phyloP scores from a whole-genome alignment of 2,888 invertebrate species.

The Nymphalis polychloros region DNA sequence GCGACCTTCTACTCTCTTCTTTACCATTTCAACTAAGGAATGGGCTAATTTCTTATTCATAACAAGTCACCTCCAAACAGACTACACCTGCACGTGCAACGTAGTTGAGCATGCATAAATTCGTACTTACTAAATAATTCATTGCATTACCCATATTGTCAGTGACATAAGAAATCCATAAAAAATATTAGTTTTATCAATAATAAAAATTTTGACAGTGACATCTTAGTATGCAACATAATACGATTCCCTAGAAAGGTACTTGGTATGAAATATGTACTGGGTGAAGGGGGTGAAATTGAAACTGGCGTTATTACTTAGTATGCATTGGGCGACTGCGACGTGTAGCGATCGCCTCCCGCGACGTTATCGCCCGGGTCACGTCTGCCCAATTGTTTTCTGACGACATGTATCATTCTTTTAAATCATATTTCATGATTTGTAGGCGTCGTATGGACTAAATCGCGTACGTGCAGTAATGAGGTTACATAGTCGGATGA shows the following conservation, averaged over 20 bases:
- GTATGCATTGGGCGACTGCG: constrained; percentile 77
- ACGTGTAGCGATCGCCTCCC: constrained; percentile 67
- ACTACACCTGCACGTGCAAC: constrained; percentile 46
- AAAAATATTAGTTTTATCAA: not conserved
- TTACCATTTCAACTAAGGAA: constrained; percentile 34
- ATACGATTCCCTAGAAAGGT: constrained; percentile 30
- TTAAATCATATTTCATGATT: constrained; percentile 76
- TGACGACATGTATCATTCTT: constrained; percentile 80
- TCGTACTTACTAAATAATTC: constrained; percentile 3
- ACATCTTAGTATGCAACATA: constrained; percentile 31
- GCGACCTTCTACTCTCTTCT: constrained; percentile 34
- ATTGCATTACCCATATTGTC: not conserved
- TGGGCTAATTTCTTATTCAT: constrained; percentile 67
- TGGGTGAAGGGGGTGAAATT: constrained; percentile 65
- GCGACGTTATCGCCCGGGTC: constrained; percentile 66
- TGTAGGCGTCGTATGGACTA: constrained; percentile 57
- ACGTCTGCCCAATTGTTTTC: constrained; percentile 80
- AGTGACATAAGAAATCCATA: not conserved
- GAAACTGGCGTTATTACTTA: constrained; percentile 75
- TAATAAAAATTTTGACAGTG: constrained; percentile 7
- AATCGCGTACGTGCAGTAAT: constrained; percentile 52
- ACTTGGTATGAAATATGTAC: constrained; percentile 53
- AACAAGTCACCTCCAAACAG: constrained; percentile 50
- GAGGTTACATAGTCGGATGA: constrained; percentile 58
- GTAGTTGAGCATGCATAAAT: constrained; percentile 28